Conservation (phyloP, 2,888 invertebrate species). For the Labia minor region DNA sequence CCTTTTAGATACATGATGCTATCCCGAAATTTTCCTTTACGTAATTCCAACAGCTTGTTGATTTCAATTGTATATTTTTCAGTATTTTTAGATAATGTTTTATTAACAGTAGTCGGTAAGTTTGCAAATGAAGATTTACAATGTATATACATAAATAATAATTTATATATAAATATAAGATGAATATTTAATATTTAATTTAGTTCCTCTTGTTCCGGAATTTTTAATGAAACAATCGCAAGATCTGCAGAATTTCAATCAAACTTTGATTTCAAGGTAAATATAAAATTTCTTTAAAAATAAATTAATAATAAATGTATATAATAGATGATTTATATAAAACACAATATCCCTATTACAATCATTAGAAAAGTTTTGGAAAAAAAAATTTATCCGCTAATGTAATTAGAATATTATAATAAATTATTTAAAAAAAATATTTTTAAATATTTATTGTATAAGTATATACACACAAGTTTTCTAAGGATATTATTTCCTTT, state of each 20-base stretch:
- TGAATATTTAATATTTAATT: constrained; percentile 28
- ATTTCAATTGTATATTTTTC: constrained; percentile 59
- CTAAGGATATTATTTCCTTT: no score
- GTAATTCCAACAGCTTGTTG: constrained; percentile 22
- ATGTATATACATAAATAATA: not conserved
- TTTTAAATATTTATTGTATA: no score
- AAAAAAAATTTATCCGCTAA: no score
- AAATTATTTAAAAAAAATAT: no score
- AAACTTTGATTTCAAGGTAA: constrained; percentile 18
- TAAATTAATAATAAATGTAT: no score
- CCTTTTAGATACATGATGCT: not conserved
- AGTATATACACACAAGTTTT: no score
- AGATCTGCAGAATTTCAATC: constrained; percentile 22
- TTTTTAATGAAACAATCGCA: constrained; percentile 44
- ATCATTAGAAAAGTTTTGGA: no score
- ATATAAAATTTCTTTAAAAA: no score
- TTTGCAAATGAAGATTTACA: no score
- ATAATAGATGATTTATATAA: no score
- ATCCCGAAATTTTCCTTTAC: not conserved
- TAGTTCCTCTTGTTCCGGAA: constrained; percentile 73
- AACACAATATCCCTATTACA: no score
- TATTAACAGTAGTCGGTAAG: constrained; percentile 82
- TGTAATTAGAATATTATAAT: no score
- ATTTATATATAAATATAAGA: not conserved
- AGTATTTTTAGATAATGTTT: constrained; percentile 72